These are phyloP conservation scores for Bombus impatiens DNA, from an alignment of 1,140 invertebrate species.

Conservation along the genomic window DNA sequence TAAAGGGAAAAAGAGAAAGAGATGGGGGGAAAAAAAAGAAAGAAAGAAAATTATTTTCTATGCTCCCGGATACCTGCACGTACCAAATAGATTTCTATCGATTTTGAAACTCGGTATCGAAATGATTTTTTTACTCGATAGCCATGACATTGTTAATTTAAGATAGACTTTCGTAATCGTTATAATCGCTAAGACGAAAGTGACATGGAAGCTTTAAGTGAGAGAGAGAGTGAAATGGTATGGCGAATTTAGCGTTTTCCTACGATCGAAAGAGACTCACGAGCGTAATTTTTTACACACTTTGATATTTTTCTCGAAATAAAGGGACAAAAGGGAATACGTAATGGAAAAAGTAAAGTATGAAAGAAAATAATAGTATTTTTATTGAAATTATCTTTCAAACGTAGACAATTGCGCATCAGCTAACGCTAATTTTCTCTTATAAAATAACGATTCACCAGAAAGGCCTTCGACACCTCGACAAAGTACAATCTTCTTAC, in stretches of 20 bases:
- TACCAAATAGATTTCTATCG: conserved; percentile 13
- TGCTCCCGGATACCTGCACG: not conserved
- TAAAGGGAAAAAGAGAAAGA: not conserved
- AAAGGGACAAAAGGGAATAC: conserved; percentile 4
- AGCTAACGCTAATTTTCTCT: conserved; percentile 10
- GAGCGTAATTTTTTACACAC: conserved; percentile 21
- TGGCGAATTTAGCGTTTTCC: not conserved
- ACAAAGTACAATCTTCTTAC: conserved; percentile 32
- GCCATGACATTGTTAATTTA: conserved; percentile 38
- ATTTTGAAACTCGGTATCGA: conserved; percentile 10
- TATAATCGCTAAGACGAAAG: not conserved
- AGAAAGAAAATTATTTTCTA: conserved; percentile 14
- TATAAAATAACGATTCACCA: conserved; percentile 28
- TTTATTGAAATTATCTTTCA: conserved; percentile 32
- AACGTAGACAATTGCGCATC: conserved; percentile 13
- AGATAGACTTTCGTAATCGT: conserved; percentile 18
- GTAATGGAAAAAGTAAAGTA: not conserved
- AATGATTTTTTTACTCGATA: conserved; percentile 31
- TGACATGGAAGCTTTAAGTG: not conserved
- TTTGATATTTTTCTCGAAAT: conserved; percentile 8
- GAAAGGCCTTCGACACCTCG: conserved; percentile 37
- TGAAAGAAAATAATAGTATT: conserved; percentile 14
- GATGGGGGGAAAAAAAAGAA: not conserved
- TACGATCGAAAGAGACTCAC: conserved; percentile 4
- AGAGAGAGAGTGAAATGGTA: not conserved